Conservation (phyloP, 2,797 vertebrate species). For the Iguana delicatissima region DNA sequence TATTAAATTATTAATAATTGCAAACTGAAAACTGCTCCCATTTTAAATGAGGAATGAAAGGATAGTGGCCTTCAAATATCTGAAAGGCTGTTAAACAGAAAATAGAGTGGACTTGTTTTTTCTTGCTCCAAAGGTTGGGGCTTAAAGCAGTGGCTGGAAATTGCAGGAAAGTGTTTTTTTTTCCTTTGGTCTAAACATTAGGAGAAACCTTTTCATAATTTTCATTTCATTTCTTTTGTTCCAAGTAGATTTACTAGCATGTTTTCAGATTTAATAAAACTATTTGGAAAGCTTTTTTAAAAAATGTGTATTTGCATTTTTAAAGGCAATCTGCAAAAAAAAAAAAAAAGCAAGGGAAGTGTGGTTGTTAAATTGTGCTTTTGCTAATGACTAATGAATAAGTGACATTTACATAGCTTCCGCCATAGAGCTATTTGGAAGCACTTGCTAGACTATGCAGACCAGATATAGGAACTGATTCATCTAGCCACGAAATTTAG, state of each 20-base stretch:
- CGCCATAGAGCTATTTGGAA: conserved; percentile 26
- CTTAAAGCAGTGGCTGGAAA: background rate
- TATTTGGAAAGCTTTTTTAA: conserved; percentile 2
- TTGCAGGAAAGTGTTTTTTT: background rate
- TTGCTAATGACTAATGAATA: conserved; percentile 42
- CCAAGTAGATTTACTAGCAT: conserved; percentile 5
- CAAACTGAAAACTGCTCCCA: background rate
- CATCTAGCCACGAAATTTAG: conserved; percentile 14
- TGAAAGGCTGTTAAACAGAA: background rate
- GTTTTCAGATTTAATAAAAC: conserved; percentile 19
- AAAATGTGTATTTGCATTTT: background rate
- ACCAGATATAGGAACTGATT: conserved; percentile 4
- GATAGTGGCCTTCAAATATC: background rate
- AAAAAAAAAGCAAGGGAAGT: background rate
- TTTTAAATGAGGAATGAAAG: conserved; percentile 1
- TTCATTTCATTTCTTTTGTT: background rate
- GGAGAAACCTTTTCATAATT: background rate
- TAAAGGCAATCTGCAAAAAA: conserved; percentile 1
- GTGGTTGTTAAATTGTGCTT: conserved; percentile 23
- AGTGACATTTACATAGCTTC: conserved; percentile 16
- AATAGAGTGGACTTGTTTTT: background rate
- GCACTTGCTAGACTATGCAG: conserved; percentile 17
- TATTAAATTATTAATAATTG: background rate
- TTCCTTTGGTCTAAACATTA: background rate
- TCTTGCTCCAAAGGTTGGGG: background rate